phyloP scores from a whole-genome alignment of 2,888 invertebrate genomes.

The Heliconius hortense region DNA sequence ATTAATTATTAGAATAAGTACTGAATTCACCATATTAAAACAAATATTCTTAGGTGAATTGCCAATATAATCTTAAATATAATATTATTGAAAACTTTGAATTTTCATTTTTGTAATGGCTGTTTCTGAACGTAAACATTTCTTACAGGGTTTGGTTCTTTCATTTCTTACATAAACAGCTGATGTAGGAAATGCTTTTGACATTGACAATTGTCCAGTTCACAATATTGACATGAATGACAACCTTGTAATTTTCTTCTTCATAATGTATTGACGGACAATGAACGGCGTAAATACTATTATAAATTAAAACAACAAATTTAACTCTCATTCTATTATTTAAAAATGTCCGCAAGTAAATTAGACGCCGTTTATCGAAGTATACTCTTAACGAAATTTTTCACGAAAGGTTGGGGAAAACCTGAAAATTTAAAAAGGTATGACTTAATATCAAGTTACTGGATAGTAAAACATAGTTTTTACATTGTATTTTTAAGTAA shows the following conservation, averaged over 20 bases:
- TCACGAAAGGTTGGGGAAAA: constrained; percentile 98
- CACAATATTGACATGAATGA: constrained; percentile 50
- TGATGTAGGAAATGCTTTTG: constrained; percentile 47
- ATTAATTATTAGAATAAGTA: too few relatives aligned
- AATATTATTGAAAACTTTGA: background rate
- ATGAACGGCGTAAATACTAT: constrained; percentile 46
- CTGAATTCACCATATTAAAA: too few relatives aligned
- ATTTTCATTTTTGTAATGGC: background rate
- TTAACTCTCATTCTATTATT: constrained; percentile 45
- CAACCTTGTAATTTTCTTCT: constrained; percentile 43
- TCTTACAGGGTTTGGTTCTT: too few relatives aligned
- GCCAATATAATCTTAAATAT: background rate
- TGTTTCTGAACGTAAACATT: constrained; percentile 4
- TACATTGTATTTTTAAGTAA: background rate
- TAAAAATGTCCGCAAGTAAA: constrained; percentile 82
- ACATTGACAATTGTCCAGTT: constrained; percentile 39
- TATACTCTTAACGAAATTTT: constrained; percentile 93
- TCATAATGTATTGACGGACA: constrained; percentile 58
- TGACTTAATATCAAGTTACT: constrained; percentile 44
- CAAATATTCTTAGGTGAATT: background rate
- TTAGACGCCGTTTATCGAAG: constrained; percentile 92
- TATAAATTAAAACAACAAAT: constrained; percentile 41
- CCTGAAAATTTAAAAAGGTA: constrained; percentile 94
- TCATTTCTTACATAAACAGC: constrained; percentile 42
- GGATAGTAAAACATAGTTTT: background rate